Evolutionary conservation across 1,140 invertebrate genomes (phyloP), one percentile per base, ranked within the genome.

Genomic region (Trichogramma pretiosum): DNA sequence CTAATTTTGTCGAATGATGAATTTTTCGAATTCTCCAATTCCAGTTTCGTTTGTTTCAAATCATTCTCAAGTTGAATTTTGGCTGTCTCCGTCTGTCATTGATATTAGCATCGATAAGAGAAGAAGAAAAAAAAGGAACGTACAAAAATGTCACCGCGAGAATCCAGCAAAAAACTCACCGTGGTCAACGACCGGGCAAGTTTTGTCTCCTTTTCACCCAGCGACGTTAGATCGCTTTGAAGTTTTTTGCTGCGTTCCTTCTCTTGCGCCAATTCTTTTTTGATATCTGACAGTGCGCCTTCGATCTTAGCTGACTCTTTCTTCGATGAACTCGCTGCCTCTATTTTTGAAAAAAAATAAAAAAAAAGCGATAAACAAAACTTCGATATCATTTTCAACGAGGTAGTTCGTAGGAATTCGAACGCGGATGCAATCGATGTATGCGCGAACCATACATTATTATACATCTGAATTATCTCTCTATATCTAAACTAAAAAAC

Each of bases 1-100:
- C 67, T 66, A 36, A 79, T 54, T 61, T 80, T 69, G 23, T 53
- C 50, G 5, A 61, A 56, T 24, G 59, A 58, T 22, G 62, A 61
- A 16, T 56, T 61, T 47, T 67, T 67, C 3, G 58, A 50, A 45
- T 50, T 60, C 36, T 72, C 70, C 48, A 72, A 59, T 53, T 72
- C 68, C 14, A 64, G 56, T 46, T 65, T 68, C n/a, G 58, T 52
- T 1, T 53, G 33, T 34, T 71, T 71, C n/a, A 70, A 54, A 18
- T 72, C 68, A 16, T 53, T 44, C 18, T 72, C 68, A 1, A 67
- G 38, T 38, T 67, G 60, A 19, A 51, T 40, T 48, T 66, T 70
- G 2, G 56, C 53, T 41, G 64, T 61, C 43, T 72, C 69, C 2
- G 62, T 47, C 69, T 72, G 13, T 28, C 40, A 41, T 34, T 17